Evolutionary conservation across 2,797 vertebrate genomes (phyloP).

Genomic region (Sebastes kiyomatsui): DNA sequence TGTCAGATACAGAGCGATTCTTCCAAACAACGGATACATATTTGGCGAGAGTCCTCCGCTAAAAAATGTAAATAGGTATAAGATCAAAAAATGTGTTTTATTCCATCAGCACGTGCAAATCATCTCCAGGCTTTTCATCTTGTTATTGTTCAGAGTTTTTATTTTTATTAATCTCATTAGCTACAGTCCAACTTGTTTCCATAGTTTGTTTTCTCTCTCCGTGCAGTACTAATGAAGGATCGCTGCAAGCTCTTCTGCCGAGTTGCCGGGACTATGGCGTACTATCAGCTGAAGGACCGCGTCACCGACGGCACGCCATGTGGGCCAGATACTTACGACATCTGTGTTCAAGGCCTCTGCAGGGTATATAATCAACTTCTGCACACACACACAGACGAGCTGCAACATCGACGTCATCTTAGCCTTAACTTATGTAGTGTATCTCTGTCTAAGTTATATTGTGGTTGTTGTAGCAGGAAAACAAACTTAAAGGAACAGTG

Average conservation of each 20-base stretch:
- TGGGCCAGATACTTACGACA: slow-evolving; percentile 92
- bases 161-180: not conserved
- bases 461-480: not conserved
- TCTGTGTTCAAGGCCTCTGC: slow-evolving; percentile 98
- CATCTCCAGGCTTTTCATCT: not conserved
- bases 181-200: not conserved
- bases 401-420: not conserved
- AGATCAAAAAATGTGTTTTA: slow-evolving; percentile 24
- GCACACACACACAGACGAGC: not conserved
- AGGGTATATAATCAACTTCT: slow-evolving; percentile 82
- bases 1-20: slow-evolving; percentile 39
- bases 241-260: slow-evolving; percentile 98
- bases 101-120: not conserved
- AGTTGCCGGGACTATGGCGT: slow-evolving; percentile 91
- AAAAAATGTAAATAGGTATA: slow-evolving; percentile 11
- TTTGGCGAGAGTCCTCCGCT: slow-evolving; percentile 8
- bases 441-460: not conserved
- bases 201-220: slow-evolving; percentile 36
- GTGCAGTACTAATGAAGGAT: slow-evolving; percentile 94
- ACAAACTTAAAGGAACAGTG: not conserved
- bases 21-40: slow-evolving; percentile 25
- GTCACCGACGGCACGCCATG: slow-evolving; percentile 95
- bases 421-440: not conserved
- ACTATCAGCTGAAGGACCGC: slow-evolving; percentile 95
- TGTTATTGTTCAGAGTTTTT: not conserved